Percentiles rank a stretch among this genome's conserved stretches.
These are phyloP conservation scores for western clawed frog (Xenopus tropicalis) DNA, from an alignment of 2,113 vertebrate genomes.

Conservation along the genomic window UCB_Xtro_10.0 CM004444.2:131608501-131609000, in stretches of 20 bases:
- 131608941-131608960: slow-evolving; percentile 41
- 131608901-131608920: slow-evolving; percentile 36
- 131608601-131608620: slow-evolving; percentile 26
- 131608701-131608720: slow-evolving; percentile 5
- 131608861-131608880: slow-evolving; percentile 35
- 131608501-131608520: background rate
- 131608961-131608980: slow-evolving; percentile 43
- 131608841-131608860: slow-evolving; percentile 45
- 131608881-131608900: slow-evolving; percentile 38
- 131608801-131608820: slow-evolving; percentile 38
- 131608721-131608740: slow-evolving; percentile 17
- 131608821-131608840: slow-evolving; percentile 40
- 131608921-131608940: slow-evolving; percentile 42
- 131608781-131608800: slow-evolving; percentile 35
- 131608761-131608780: slow-evolving; percentile 34
- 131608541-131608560: background rate
- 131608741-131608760: slow-evolving; percentile 20
- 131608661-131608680: slow-evolving; percentile 7
- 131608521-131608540: background rate
- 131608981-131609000: slow-evolving; percentile 37
- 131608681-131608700: background rate
- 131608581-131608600: slow-evolving; percentile 7
- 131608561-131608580: background rate
- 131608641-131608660: slow-evolving; percentile 14
- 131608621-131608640: background rate